These are phyloP conservation scores for Rallus limicola DNA, from an alignment of 2,113 vertebrate genomes.

Conservation along the genomic window DNA sequence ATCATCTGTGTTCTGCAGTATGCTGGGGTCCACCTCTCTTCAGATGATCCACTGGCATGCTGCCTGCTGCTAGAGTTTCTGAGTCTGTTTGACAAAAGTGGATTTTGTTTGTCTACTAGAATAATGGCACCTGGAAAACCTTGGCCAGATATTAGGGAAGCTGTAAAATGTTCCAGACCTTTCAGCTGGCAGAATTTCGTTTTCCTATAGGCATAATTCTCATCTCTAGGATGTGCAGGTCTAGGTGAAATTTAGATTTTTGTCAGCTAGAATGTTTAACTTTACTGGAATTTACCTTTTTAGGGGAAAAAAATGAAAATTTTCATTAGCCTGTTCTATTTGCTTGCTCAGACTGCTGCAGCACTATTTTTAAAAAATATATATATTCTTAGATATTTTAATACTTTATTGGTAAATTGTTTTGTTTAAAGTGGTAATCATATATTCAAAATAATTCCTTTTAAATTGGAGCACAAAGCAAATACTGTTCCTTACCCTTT, in stretches of 20 bases:
- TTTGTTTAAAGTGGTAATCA: background rate
- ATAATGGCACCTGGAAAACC: background rate
- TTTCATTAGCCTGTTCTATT: background rate
- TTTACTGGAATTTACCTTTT: background rate
- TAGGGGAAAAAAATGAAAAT: background rate
- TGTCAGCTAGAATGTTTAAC: background rate
- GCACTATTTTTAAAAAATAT: background rate
- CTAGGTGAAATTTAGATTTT: background rate
- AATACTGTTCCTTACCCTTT: background rate
- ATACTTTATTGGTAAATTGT: background rate
- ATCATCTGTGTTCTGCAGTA: background rate
- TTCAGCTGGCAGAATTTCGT: background rate
- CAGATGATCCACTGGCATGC: background rate
- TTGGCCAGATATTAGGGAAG: background rate
- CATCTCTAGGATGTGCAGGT: background rate
- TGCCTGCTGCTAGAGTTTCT: background rate
- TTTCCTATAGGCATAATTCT: background rate
- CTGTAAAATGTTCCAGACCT: background rate
- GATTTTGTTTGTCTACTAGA: background rate
- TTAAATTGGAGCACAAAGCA: background rate
- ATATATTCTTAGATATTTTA: background rate
- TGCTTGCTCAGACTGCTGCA: background rate
- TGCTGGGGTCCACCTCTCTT: background rate
- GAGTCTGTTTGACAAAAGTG: background rate
- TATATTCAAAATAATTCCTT: background rate